Evolutionary conservation across 1,140 invertebrate species (phyloP).

Genomic region (Mizuhopecten yessoensis): DNA sequence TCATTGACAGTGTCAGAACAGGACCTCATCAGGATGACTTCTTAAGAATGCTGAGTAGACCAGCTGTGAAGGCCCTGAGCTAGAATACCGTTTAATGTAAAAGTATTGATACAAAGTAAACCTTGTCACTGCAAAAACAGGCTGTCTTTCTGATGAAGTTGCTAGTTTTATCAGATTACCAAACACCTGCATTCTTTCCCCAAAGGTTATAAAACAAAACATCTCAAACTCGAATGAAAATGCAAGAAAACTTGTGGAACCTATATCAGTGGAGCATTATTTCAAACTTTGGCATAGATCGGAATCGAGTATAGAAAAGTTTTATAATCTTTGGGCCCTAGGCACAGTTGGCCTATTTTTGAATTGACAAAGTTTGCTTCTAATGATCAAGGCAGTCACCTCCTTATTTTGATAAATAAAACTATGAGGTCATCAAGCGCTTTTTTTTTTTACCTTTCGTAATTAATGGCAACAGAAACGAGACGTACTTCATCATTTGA

Average conservation of each 20-base stretch:
- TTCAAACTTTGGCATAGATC: not conserved
- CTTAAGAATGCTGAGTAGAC: not conserved
- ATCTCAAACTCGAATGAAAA: no score
- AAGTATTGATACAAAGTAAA: not conserved
- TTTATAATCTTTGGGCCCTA: not conserved
- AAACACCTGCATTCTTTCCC: not conserved
- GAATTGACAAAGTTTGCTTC: not conserved
- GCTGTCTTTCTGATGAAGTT: not conserved
- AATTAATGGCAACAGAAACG: slow-evolving; percentile 10
- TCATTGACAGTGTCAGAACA: not conserved
- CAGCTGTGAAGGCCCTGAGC: slow-evolving; percentile 36
- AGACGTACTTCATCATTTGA: slow-evolving; percentile 16
- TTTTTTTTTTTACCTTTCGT: not conserved
- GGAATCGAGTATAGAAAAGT: not conserved
- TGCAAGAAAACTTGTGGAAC: not conserved
- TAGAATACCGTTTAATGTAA: not conserved
- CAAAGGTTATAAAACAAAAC: not conserved
- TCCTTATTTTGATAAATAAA: slow-evolving; percentile 15
- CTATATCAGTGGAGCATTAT: no score
- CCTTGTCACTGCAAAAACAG: not conserved
- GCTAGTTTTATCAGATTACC: not conserved
- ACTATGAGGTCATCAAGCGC: not conserved
- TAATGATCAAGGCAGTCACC: not conserved
- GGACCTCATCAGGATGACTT: not conserved
- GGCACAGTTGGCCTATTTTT: not conserved